Conservation (phyloP, 2,113 vertebrate species). For the Microcebus griseorufus region DNA sequence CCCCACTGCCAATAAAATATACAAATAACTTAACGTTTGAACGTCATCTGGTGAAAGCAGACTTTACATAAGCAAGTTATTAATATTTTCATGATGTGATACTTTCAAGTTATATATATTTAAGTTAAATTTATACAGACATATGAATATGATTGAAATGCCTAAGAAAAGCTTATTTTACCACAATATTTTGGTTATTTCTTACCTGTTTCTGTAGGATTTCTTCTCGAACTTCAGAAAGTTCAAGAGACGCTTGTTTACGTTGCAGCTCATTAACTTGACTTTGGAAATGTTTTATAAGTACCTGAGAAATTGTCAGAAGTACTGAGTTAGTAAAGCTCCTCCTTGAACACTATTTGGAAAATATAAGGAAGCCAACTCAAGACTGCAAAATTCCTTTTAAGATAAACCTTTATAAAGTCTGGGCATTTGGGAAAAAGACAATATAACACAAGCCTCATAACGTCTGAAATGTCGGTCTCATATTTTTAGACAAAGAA, state of each 20-base stretch:
- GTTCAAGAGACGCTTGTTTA: slow-evolving; percentile 86
- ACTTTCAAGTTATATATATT: not conserved
- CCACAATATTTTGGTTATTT: not conserved
- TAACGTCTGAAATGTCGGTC: not conserved
- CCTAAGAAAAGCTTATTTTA: not conserved
- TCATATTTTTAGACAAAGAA: not conserved
- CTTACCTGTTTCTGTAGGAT: slow-evolving; percentile 91
- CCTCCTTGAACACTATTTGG: not conserved
- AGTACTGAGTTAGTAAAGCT: not conserved
- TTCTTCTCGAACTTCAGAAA: slow-evolving; percentile 91
- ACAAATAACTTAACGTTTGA: no score
- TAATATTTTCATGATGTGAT: not conserved
- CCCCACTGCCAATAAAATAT: not conserved
- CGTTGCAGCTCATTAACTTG: slow-evolving; percentile 89
- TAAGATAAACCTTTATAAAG: not conserved
- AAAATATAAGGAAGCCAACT: slow-evolving; percentile 28
- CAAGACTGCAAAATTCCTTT: not conserved
- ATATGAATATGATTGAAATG: slow-evolving; percentile 25
- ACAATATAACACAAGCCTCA: not conserved
- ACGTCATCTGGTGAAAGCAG: not conserved
- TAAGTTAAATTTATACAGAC: not conserved
- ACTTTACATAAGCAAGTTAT: not conserved
- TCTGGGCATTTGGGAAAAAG: not conserved
- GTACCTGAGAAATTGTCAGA: slow-evolving; percentile 84
- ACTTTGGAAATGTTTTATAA: slow-evolving; percentile 91